These are phyloP conservation scores for Drosophila parvula DNA, from an alignment of 1,140 invertebrate genomes.

Conservation along the genomic window DNA sequence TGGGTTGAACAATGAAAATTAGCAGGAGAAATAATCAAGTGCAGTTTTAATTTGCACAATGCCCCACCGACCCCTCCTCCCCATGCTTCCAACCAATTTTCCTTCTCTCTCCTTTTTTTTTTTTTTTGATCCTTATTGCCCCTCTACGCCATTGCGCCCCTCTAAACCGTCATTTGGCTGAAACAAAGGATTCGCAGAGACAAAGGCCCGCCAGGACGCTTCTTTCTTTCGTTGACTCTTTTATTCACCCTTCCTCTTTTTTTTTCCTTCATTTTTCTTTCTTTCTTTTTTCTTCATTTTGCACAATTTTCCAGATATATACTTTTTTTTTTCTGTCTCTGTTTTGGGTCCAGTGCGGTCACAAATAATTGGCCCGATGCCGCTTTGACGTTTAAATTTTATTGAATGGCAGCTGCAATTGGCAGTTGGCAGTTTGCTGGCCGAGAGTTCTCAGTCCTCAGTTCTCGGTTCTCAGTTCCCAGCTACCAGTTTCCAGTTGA, in stretches of 20 bases:
- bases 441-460: conserved; percentile 33
- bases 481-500: conserved; percentile 11
- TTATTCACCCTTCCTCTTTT: background rate
- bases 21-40: conserved; percentile 78
- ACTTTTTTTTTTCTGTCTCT: conserved; percentile 11
- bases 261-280: too few relatives aligned
- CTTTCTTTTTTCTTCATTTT: background rate
- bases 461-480: background rate
- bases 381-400: conserved; percentile 77
- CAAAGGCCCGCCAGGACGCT: conserved; percentile 51
- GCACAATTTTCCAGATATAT: background rate
- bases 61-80: conserved; percentile 8
- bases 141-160: conserved; percentile 1
- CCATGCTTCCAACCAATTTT: conserved; percentile 10
- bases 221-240: conserved; percentile 32
- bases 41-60: conserved; percentile 78
- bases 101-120: background rate
- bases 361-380: conserved; percentile 75
- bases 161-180: conserved; percentile 18
- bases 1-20: conserved; percentile 69
- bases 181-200: conserved; percentile 66
- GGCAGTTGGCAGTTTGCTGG: conserved; percentile 57
- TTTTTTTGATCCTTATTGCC: conserved; percentile 3
- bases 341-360: conserved; percentile 65
- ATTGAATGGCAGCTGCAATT: conserved; percentile 78